phyloP scores from a whole-genome alignment of 2,113 vertebrate species.

The Fulmarus glacialis region DNA sequence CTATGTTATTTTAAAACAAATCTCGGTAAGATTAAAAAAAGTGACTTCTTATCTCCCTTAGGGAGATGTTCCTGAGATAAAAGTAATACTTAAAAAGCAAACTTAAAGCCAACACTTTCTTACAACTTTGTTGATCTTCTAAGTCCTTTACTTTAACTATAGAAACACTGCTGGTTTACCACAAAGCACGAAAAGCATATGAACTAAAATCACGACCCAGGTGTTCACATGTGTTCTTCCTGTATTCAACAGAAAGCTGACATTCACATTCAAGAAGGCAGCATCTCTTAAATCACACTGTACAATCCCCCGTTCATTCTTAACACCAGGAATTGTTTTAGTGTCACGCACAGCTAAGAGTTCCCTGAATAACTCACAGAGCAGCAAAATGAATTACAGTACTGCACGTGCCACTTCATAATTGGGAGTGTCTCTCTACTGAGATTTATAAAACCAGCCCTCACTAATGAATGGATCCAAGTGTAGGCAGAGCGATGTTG shows the following conservation, averaged over 20 bases:
- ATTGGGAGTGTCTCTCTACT: background rate
- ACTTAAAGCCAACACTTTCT: background rate
- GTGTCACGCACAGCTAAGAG: background rate
- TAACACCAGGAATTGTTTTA: background rate
- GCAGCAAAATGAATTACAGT: background rate
- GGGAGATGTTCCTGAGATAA: background rate
- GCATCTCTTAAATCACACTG: background rate
- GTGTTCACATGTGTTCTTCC: background rate
- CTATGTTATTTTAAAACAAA: background rate
- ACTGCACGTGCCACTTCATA: background rate
- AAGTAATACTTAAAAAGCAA: background rate
- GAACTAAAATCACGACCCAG: background rate
- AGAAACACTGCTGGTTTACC: background rate
- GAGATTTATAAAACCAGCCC: background rate
- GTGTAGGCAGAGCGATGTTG: background rate
- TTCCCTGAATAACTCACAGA: background rate
- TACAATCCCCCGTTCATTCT: background rate
- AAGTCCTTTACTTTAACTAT: background rate
- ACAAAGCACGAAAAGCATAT: background rate
- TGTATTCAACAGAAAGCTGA: background rate
- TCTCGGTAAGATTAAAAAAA: background rate
- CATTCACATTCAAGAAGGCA: background rate
- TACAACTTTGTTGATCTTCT: background rate
- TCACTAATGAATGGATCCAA: background rate
- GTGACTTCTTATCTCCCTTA: background rate